A percentile compares a stretch with the other conserved stretches of the same genome.
Evolutionary conservation across 2,888 invertebrate genomes (phyloP).

Genomic region (Parnassius apollo): DNA sequence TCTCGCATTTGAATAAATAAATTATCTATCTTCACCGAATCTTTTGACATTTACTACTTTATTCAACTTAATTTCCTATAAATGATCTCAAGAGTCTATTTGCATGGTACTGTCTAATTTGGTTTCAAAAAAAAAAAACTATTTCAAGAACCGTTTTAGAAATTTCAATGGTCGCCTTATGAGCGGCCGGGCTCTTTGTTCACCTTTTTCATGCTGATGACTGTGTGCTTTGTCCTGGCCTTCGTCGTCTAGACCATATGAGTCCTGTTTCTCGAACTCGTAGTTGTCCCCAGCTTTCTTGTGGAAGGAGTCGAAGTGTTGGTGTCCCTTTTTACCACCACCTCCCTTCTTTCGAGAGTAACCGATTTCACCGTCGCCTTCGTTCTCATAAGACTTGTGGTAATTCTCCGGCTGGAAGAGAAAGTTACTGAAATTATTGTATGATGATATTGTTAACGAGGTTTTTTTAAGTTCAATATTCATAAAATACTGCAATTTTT

Average conservation of each 20-base stretch:
- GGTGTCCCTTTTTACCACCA: constrained; percentile 86
- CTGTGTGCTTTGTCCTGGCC: constrained; percentile 72
- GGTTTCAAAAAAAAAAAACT: no score
- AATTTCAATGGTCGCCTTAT: constrained; percentile 54
- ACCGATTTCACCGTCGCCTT: constrained; percentile 84
- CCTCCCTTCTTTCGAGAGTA: constrained; percentile 83
- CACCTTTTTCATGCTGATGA: constrained; percentile 65
- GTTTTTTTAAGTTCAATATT: no score
- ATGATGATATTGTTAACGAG: no score
- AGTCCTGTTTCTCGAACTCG: constrained; percentile 85
- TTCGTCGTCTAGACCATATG: constrained; percentile 81
- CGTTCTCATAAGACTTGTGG: constrained; percentile 82
- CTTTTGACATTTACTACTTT: no score
- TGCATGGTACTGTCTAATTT: no score
- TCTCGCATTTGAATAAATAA: no score
- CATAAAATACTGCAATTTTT: no score
- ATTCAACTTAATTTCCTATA: no score
- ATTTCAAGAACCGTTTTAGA: constrained; percentile 41
- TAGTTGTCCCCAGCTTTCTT: constrained; percentile 87
- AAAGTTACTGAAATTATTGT: neutral
- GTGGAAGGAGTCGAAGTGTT: constrained; percentile 86
- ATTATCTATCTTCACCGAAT: no score
- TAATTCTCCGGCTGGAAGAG: constrained; percentile 62
- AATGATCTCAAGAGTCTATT: no score
- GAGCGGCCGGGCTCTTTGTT: constrained; percentile 42